Conservation (phyloP, 2,113 vertebrate species). For the Merops nubicus region DNA sequence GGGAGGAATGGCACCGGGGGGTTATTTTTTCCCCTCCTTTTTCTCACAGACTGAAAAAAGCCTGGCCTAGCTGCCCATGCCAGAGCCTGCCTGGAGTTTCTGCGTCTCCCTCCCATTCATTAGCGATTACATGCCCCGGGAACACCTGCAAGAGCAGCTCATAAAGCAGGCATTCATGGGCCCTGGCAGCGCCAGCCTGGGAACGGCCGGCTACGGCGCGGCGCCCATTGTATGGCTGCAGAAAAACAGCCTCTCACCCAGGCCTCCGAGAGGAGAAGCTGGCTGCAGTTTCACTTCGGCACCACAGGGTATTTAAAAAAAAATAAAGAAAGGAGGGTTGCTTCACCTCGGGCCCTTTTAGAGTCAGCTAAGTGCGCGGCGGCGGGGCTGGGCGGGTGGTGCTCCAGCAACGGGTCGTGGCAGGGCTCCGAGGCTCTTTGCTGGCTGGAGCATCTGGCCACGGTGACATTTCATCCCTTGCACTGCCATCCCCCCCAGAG, state of each 20-base stretch:
- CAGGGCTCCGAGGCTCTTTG: neutral
- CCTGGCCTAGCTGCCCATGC: constrained; percentile 64
- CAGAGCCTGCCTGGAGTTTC: constrained; percentile 72
- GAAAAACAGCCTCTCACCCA: constrained; percentile 82
- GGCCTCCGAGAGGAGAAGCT: constrained; percentile 77
- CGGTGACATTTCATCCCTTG: neutral
- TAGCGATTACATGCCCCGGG: constrained; percentile 76
- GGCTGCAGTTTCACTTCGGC: constrained; percentile 70
- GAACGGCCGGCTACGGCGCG: constrained; percentile 77
- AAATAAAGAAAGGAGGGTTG: constrained; percentile 52
- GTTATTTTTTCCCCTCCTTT: accelerated
- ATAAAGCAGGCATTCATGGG: constrained; percentile 85
- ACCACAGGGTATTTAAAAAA: constrained; percentile 71
- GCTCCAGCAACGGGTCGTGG: neutral
- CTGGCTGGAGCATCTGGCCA: constrained; percentile 3
- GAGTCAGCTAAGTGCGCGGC: constrained; percentile 59
- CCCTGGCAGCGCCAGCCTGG: constrained; percentile 82
- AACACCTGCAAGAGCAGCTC: constrained; percentile 81
- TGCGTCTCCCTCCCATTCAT: constrained; percentile 75
- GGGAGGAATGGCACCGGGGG: neutral
- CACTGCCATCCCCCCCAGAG: neutral
- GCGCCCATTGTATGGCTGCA: constrained; percentile 82
- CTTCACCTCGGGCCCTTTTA: constrained; percentile 73
- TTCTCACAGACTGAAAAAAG: constrained; percentile 72
- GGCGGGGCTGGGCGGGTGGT: constrained; percentile 35